Evolutionary conservation across 2,797 vertebrate genomes (phyloP).

Genomic region (Spinibarbus caldwelli): DNA sequence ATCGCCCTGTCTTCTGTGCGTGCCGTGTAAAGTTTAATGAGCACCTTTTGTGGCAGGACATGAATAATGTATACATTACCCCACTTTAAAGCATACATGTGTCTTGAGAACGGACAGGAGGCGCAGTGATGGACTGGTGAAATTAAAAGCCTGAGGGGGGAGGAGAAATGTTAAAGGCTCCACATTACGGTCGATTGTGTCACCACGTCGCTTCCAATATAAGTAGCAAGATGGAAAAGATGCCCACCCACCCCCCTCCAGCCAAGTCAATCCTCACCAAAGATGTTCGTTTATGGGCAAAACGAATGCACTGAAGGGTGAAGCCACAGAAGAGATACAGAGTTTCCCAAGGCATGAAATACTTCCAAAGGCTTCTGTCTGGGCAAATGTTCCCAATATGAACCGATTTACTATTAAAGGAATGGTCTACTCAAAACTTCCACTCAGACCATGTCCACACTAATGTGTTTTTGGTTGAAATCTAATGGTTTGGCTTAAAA

Average conservation of each 20-base stretch:
- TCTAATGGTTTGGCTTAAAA: not conserved
- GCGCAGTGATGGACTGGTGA: conserved; percentile 65
- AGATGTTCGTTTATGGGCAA: conserved; percentile 33
- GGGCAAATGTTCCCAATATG: not conserved
- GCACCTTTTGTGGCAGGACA: conserved; percentile 80
- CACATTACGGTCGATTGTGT: conserved; percentile 72
- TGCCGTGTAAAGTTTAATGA: conserved; percentile 82
- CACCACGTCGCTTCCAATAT: conserved; percentile 70
- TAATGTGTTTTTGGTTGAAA: not conserved
- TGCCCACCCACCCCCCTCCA: conserved; percentile 27
- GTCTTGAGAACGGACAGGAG: conserved; percentile 74
- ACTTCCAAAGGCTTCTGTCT: conserved; percentile 5
- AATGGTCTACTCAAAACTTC: not conserved
- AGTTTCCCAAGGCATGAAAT: conserved; percentile 37
- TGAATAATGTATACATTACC: conserved; percentile 85
- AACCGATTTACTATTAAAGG: conserved; percentile 11
- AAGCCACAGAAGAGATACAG: conserved; percentile 21
- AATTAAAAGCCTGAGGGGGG: conserved; percentile 73
- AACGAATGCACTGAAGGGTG: conserved; percentile 42
- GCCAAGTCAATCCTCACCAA: conserved; percentile 31
- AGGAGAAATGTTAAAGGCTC: conserved; percentile 73
- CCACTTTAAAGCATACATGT: conserved; percentile 77
- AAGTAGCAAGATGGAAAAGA: conserved; percentile 63
- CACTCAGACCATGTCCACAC: not conserved
- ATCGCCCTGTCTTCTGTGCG: conserved; percentile 72